Evolutionary conservation across 2,888 invertebrate genomes (phyloP), one percentile per base, ranked within the genome.

Genomic region (Ennomos fuscantarius): DNA sequence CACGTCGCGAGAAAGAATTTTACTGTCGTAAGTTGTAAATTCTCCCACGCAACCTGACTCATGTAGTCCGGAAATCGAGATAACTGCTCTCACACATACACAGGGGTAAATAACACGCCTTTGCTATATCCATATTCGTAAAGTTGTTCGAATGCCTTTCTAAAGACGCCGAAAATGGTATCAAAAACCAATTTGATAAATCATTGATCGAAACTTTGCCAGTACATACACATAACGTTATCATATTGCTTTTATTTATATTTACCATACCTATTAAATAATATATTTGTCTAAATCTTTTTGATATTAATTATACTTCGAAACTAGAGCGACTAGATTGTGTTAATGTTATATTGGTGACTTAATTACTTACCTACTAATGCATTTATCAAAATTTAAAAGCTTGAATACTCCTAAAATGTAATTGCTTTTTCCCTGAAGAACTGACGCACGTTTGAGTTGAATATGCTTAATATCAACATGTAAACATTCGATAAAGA

Each of bases 1-100:
- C 49, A 48, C 55, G 54, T 62, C 54, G 55, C 60, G 55, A 68
- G 68, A 66, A 62, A 69, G 65, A 72, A 74, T 79, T 74, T 73
- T 68, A 72, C 62, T 68, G 65, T 64, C 65, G 66, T 66, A 66
- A 64, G 63, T 70, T 76, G 69, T 73, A 63, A 69, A 72, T 74
- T 79, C 76, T 79, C 79, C 80, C 79, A 81, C 76, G 76, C 72
- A 63, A 53, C 60, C 52, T 61, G 72, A 77, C 65, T 74, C 72
- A 73, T 67, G 59, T 64, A 55, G 65, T 69, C 69, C 72, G 79
- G 76, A 78, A 78, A 79, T 70, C 66, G 70, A 74, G 67, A 69
- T 69, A 24, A 72, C 68, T 64, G 49, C 60, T 71, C 66, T 69
- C 70, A 68, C 53, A 65, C 58, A 63, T 51, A 61, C 49, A 52